A percentile compares a stretch with the other conserved stretches of the same genome.
These are phyloP conservation scores for Dinoponera quadriceps DNA, from an alignment of 1,140 invertebrate species.

Conservation along the genomic window DNA sequence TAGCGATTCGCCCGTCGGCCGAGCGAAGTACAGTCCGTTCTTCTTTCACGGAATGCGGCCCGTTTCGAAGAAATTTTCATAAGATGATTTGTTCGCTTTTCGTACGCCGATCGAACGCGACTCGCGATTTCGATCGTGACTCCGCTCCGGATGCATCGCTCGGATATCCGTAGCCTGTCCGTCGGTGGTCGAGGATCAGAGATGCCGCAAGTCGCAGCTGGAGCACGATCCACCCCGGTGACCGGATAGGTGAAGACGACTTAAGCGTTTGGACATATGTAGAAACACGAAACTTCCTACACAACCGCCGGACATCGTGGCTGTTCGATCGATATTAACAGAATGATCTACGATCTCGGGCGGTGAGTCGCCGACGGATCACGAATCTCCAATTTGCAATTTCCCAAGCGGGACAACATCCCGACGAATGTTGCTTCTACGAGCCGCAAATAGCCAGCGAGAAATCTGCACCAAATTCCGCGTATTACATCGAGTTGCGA, in stretches of 20 bases:
- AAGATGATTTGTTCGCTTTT: not conserved
- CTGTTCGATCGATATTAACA: conserved; percentile 71
- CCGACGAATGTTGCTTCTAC: not conserved
- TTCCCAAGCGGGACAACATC: not conserved
- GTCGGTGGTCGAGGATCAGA: conserved; percentile 60
- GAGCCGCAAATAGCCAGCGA: too few species aligned
- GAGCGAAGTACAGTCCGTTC: not conserved
- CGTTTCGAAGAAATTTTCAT: not conserved
- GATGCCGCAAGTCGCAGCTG: conserved; percentile 65
- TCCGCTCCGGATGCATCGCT: conserved; percentile 12
- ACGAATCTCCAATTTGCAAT: not conserved
- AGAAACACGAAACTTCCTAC: conserved; percentile 78
- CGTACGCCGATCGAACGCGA: conserved; percentile 14
- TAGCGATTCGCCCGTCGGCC: not conserved
- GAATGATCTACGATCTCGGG: conserved; percentile 51
- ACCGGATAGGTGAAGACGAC: conserved; percentile 66
- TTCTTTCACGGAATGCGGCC: too few species aligned
- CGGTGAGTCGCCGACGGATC: not conserved
- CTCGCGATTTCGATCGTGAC: conserved; percentile 21
- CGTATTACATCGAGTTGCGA: too few species aligned
- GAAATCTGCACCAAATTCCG: too few species aligned
- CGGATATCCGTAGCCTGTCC: conserved; percentile 52
- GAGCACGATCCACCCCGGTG: conserved; percentile 40
- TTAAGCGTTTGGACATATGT: conserved; percentile 80
- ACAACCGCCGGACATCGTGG: conserved; percentile 58